Evolutionary conservation across 2,113 vertebrate species (phyloP).

Genomic region (Brachypteracias leptosomus): DNA sequence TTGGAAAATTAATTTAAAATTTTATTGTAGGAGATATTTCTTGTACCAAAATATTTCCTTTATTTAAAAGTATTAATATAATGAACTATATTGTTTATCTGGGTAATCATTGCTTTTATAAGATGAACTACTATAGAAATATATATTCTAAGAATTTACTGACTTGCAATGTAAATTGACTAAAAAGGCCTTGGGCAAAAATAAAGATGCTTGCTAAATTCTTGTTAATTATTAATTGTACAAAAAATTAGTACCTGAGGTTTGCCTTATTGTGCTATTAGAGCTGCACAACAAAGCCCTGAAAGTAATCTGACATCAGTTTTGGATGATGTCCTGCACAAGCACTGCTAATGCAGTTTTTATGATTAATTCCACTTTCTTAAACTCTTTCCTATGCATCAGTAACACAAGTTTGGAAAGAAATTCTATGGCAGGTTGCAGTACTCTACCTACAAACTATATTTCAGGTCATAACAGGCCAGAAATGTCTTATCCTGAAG

Average conservation of each 20-base stretch:
- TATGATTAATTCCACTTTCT: not conserved
- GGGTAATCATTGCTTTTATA: not conserved
- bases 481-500: not conserved
- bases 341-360: not conserved
- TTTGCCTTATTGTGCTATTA: not conserved
- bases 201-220: not conserved
- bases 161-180: not conserved
- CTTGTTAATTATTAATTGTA: not conserved
- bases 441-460: not conserved
- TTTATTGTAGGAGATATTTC: not conserved
- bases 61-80: not conserved
- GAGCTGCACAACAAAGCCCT: not conserved
- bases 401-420: not conserved
- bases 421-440: not conserved
- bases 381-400: not conserved
- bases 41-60: not conserved
- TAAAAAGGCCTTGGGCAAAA: not conserved
- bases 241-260: not conserved
- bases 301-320: not conserved
- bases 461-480: not conserved
- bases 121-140: not conserved
- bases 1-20: not conserved
- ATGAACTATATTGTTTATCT: not conserved
- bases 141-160: not conserved
- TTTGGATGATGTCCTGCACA: not conserved